These are phyloP conservation scores for Pempheris klunzingeri DNA, from an alignment of 2,797 vertebrate species.

Conservation along the genomic window DNA sequence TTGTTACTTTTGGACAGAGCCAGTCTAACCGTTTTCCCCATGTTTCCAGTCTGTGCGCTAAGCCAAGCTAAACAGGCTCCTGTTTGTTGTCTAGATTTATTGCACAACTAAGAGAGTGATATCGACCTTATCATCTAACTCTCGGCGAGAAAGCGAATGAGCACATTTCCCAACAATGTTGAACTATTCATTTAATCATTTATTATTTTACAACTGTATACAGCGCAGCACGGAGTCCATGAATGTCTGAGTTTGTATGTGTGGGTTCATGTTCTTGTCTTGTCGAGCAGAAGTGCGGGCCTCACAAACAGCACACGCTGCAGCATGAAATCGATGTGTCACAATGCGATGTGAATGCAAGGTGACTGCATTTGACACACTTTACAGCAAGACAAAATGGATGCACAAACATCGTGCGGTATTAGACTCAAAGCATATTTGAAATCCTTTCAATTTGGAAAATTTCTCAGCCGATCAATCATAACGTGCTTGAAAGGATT, in stretches of 20 bases:
- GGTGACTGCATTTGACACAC: conserved; percentile 49
- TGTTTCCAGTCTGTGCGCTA: not conserved
- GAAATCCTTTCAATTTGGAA: conserved; percentile 70
- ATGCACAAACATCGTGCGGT: conserved; percentile 58
- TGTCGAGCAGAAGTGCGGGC: conserved; percentile 19
- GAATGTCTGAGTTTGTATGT: not conserved
- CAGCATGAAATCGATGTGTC: conserved; percentile 37
- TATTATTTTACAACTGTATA: not conserved
- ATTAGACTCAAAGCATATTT: conserved; percentile 42
- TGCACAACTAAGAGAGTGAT: not conserved
- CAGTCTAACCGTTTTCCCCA: not conserved
- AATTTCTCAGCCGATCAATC: conserved; percentile 8
- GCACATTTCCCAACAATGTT: not conserved
- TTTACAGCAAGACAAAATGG: conserved; percentile 54
- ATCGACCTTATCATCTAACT: not conserved
- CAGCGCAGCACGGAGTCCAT: not conserved
- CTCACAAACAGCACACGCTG: conserved; percentile 57
- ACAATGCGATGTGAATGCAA: conserved; percentile 45
- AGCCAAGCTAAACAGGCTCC: conserved; percentile 5
- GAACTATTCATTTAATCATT: not conserved
- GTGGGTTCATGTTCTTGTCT: not conserved
- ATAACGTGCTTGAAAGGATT: conserved; percentile 65
- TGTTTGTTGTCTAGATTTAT: not conserved
- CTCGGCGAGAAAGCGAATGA: not conserved
- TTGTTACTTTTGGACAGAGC: not conserved